These are phyloP conservation scores for Sebastes minor DNA, from an alignment of 2,797 vertebrate genomes.

Conservation along the genomic window DNA sequence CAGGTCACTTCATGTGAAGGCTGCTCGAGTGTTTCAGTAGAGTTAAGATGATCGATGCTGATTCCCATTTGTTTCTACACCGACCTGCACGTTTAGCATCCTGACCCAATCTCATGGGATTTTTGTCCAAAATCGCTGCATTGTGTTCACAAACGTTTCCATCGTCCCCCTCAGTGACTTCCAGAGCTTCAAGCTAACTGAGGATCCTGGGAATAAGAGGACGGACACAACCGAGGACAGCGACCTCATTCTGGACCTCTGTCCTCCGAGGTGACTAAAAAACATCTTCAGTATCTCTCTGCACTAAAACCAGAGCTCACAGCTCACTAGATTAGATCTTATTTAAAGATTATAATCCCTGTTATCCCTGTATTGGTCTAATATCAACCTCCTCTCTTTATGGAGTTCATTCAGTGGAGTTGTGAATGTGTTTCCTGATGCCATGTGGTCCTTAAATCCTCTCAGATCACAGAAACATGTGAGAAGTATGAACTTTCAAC, in stretches of 20 bases:
- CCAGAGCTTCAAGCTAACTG: conserved; percentile 66
- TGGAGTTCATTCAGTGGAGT: background rate
- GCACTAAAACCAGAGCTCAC: background rate
- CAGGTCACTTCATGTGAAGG: background rate
- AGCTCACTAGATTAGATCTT: fast-evolving
- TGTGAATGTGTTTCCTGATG: background rate
- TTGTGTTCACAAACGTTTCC: background rate
- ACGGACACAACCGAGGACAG: conserved; percentile 39
- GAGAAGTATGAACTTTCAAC: background rate
- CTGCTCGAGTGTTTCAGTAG: background rate
- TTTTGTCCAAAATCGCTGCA: background rate
- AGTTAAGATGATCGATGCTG: no score
- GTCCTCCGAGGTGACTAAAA: conserved; percentile 38
- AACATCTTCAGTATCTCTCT: background rate
- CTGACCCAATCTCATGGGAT: background rate
- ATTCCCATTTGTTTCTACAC: no score
- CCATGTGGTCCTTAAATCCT: background rate
- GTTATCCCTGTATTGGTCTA: no score
- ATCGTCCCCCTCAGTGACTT: conserved; percentile 39
- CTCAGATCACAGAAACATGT: background rate
- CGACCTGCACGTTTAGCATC: background rate
- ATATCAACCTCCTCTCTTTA: background rate
- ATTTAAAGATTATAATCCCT: no score
- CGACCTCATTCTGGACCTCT: conserved; percentile 52
- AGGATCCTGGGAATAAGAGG: conserved; percentile 77